Percentiles rank a stretch among this genome's conserved stretches.
These are phyloP conservation scores for Pelecanoides urinatrix DNA, from an alignment of 2,113 vertebrate species.

Conservation along the genomic window DNA sequence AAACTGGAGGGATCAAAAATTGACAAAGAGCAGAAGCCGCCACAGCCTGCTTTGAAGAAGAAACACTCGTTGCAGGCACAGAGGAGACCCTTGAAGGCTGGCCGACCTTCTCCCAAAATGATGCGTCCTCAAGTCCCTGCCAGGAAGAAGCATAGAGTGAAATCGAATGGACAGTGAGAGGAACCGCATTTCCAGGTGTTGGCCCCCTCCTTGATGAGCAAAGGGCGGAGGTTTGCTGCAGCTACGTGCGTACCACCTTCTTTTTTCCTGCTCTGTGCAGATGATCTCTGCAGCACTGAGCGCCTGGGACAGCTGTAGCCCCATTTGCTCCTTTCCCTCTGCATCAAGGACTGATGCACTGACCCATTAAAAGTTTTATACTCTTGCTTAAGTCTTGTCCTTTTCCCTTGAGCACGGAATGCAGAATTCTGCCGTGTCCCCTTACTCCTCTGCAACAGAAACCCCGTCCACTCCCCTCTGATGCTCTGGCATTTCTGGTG, in stretches of 20 bases:
- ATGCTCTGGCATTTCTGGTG: neutral
- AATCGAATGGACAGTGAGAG: neutral
- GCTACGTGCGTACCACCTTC: neutral
- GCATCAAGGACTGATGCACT: neutral
- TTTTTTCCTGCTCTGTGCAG: neutral
- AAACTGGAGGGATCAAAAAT: neutral
- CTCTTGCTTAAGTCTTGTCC: neutral
- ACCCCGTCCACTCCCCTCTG: neutral
- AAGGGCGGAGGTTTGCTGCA: neutral
- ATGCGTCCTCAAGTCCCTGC: neutral
- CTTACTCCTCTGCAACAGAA: neutral
- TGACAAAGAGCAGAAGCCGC: slow-evolving; percentile 1
- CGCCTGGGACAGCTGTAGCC: neutral
- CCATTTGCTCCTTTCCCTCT: neutral
- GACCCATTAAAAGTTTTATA: slow-evolving; percentile 51
- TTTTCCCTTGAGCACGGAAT: neutral
- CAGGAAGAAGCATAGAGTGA: slow-evolving; percentile 55
- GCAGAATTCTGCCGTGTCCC: neutral
- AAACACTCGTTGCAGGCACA: slow-evolving; percentile 7
- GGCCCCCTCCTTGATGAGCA: neutral
- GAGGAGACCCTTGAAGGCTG: slow-evolving; percentile 33
- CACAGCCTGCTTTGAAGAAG: slow-evolving; percentile 5
- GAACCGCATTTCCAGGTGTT: neutral
- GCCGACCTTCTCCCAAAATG: neutral
- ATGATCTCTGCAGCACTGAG: neutral